phyloP scores from a whole-genome alignment of 2,113 vertebrate genomes.

The Oryctolagus cuniculus region mOryCun1.1 NC_091432.1:171762501-171763000 shows the following conservation, averaged over 20 bases:
- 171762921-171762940: too few species aligned
- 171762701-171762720: background rate
- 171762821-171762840: background rate
- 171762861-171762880: background rate
- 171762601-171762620: background rate
- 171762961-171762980: too few species aligned
- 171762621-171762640: background rate
- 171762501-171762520: background rate
- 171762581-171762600: background rate
- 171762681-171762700: background rate
- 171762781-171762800: background rate
- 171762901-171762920: too few species aligned
- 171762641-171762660: background rate
- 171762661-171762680: background rate
- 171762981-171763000: too few species aligned
- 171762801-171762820: background rate
- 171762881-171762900: background rate
- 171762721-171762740: background rate
- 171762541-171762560: background rate
- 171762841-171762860: background rate
- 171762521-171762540: background rate
- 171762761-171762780: background rate
- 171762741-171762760: slow-evolving; percentile 24
- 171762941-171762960: too few species aligned
- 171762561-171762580: background rate